phyloP scores from a whole-genome alignment of 1,140 invertebrate species.

The Brachionus paranguensis region DNA sequence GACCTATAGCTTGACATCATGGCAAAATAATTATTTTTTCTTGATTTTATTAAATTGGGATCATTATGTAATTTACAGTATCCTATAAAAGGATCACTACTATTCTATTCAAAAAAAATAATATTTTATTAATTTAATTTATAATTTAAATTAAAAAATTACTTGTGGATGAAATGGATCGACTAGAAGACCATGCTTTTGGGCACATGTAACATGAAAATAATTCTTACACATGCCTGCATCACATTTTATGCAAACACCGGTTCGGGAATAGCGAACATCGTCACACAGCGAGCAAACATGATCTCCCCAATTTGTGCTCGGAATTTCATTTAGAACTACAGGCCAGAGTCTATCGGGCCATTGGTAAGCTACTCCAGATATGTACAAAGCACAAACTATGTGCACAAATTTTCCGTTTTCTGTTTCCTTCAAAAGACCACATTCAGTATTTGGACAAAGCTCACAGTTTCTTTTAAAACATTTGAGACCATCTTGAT shows the following conservation, averaged over 20 bases:
- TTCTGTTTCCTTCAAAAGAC: conserved; percentile 34
- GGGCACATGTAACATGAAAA: conserved; percentile 38
- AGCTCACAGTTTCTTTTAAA: conserved; percentile 26
- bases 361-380: conserved; percentile 8
- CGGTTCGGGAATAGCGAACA: neutral
- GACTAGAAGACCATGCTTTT: conserved; percentile 23
- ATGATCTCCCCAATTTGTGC: neutral
- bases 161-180: conserved; percentile 35
- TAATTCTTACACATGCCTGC: conserved; percentile 35
- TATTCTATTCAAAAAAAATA: neutral
- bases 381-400: conserved; percentile 30
- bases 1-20: conserved; percentile 30
- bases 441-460: conserved; percentile 37
- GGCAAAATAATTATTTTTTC: neutral
- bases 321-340: conserved; percentile 20
- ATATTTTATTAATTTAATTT: neutral
- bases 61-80: conserved; percentile 36
- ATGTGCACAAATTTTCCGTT: conserved; percentile 38
- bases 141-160: neutral
- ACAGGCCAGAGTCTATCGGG: conserved; percentile 37
- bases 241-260: conserved; percentile 39
- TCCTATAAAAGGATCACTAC: conserved; percentile 27
- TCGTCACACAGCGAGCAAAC: conserved; percentile 37
- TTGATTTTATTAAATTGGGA: neutral
- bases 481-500: neutral